Percentiles rank a stretch among this genome's conserved stretches.
phyloP scores from a whole-genome alignment of 2,113 vertebrate species.

The Asarcornis scutulata region DNA sequence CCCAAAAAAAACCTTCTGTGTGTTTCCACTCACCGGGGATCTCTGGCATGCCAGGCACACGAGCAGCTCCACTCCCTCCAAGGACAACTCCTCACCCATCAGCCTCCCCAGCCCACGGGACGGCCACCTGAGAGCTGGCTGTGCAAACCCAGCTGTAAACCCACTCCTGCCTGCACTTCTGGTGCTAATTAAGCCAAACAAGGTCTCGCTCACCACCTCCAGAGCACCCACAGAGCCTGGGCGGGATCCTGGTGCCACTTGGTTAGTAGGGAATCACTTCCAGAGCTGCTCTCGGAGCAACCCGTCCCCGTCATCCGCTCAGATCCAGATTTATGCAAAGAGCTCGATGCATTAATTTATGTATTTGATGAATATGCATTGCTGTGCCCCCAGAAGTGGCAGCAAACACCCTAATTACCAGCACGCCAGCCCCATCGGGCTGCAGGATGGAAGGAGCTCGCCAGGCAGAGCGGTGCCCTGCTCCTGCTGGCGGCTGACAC shows the following conservation, averaged over 20 bases:
- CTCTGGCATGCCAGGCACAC: fast-evolving
- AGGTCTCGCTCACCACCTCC: not conserved
- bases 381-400: constrained; percentile 3
- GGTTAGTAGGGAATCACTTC: not conserved
- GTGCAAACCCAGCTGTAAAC: not conserved
- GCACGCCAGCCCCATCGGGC: not conserved
- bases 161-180: not conserved
- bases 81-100: not conserved
- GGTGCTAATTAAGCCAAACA: not conserved
- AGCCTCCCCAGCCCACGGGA: not conserved
- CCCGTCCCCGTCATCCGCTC: not conserved
- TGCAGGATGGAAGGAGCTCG: not conserved
- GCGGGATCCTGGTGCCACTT: not conserved
- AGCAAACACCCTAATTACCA: constrained; percentile 70
- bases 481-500: not conserved
- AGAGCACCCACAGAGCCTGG: not conserved
- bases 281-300: not conserved
- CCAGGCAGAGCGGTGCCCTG: not conserved
- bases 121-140: not conserved
- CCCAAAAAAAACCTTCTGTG: not conserved
- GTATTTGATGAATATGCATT: constrained; percentile 64
- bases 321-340: constrained; percentile 47
- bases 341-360: constrained; percentile 29
- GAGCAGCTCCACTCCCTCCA: not conserved
- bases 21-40: not conserved